These are phyloP conservation scores for Cherax destructor DNA, from an alignment of 1,140 invertebrate species.

Conservation along the genomic window DNA sequence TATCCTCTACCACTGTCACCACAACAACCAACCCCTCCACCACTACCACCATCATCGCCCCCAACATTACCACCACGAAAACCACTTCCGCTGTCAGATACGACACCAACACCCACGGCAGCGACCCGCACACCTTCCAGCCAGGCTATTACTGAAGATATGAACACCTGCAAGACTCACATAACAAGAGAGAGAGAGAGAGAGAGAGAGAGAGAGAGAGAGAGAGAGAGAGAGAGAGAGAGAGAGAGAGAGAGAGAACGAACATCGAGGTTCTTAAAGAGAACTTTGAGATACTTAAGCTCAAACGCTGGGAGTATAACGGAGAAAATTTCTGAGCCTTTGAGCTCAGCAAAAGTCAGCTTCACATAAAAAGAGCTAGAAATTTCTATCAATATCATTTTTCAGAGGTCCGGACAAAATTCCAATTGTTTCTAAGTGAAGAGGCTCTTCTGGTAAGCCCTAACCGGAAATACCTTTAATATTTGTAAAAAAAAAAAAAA, in stretches of 20 bases:
- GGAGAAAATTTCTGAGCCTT: slow-evolving; percentile 12
- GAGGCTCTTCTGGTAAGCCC: neutral
- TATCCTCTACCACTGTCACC: no score
- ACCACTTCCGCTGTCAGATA: no score
- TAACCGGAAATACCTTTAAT: neutral
- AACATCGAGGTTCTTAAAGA: neutral
- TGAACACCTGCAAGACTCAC: no score
- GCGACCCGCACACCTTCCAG: neutral
- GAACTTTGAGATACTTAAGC: neutral
- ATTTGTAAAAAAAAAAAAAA: neutral
- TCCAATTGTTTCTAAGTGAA: neutral
- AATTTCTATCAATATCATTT: slow-evolving; percentile 19
- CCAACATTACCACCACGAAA: no score
- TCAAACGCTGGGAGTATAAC: neutral
- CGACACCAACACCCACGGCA: no score
- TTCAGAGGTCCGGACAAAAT: neutral
- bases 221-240: slow-evolving; percentile 49
- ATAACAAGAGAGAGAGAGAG: slow-evolving; percentile 20
- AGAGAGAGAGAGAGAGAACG: slow-evolving; percentile 34
- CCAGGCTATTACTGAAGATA: no score
- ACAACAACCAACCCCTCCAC: no score
- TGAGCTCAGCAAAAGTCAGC: neutral
- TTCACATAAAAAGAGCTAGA: neutral
- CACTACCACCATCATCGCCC: no score
- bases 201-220: slow-evolving; percentile 32